Base-by-base conservation (phyloP, 2,113 vertebrate genomes). In the Megaleporinus macrocephalus region DNA sequence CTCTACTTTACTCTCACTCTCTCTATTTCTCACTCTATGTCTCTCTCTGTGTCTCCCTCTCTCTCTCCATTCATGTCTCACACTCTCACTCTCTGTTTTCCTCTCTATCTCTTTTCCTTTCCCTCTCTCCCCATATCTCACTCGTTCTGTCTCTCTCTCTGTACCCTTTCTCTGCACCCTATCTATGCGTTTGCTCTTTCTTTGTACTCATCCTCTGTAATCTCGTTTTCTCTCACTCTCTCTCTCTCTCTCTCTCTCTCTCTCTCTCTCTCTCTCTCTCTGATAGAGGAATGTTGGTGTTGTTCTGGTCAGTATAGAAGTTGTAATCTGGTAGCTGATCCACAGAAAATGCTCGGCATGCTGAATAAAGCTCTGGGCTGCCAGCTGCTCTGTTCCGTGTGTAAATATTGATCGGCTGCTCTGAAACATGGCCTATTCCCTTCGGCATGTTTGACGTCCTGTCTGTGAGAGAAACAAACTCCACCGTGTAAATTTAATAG, bases 361-460 rank as follows among this genome's bases (percentile, higher is more conserved):
- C 22, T 61, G 57, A 7, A 16, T n/a, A 16, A 24, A n/a, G 57
- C 18, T 61, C 24, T 22, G 1, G 22, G 20, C 22, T 61, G 20
- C 53, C 62, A 81, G 51, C 47, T 74, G 59, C 16, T 20, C 72
- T 44, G 44, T 20, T 70, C 30, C 69, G 30, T 57, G 12, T 82
- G 51, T 69, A 62, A 47, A 76, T 70, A 82, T 82, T 70, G 73
- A 82, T 70, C 53, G 29, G 24, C 55, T 47, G 72, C 5, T 22
- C 57, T 26, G 27, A 63, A 63, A 63, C 26, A 1, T 15, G 10
- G 11, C 41, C 41, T 1, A 51, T 18, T 51, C 49, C 49, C 49
- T 51, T 51, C 14, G 14, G 16, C 14, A 51, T 15, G 7, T 30
- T 33, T 65, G 49, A 18, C 14, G 49, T 65, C 14, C 62, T 65